Base-by-base conservation (phyloP, 2,113 vertebrate species). In the Calonectris borealis region DNA sequence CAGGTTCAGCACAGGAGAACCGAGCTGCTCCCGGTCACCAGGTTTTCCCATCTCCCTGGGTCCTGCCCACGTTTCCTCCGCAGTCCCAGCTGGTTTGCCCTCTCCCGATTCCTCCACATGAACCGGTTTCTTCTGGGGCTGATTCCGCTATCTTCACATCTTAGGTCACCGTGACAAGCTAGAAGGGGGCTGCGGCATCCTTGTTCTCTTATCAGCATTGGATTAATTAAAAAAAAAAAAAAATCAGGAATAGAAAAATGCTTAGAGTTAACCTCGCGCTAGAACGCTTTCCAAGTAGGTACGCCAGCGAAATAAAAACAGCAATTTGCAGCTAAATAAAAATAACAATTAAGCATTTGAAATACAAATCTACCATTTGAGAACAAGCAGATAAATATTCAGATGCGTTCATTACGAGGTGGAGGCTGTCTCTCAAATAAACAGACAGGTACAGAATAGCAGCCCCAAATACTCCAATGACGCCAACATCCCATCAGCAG, bases 291-390 rank as follows among this genome's bases (percentile, higher is more conserved):
- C 69, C 29, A 42, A 60, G 72, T 49, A 94, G 89, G 89, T 93
- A 85, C 1, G 3, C 54, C 72, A 71, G 70, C 0, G 6, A 83
- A 86, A 92, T 95, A 92, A 88, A 96, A 95, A 55, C 90, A 92
- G 85, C 90, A 95, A 97, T 95, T 97, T 95, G 90, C 95, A 86
- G 90, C 94, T 65, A 93, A 95, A 96, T 96, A 95, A 95, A 97
- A 94, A 92, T 95, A 97, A 94, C 89, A 94, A 94, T 96, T 94
- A 96, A 94, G 72, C 77, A 89, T 94, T 88, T 95, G 91, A 92
- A 95, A 89, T 82, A 88, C 77, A 94, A 94, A 91, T 86, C 44
- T 16, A 60, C 40, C 72, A 62, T 94, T 94, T 96, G 86, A 79
- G 91, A 51, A 70, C 21, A 21, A 19, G 94, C 73, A 84, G 93